These are phyloP conservation scores for Cyclina sinensis DNA, from an alignment of 1,140 invertebrate genomes.

Conservation along the genomic window DNA sequence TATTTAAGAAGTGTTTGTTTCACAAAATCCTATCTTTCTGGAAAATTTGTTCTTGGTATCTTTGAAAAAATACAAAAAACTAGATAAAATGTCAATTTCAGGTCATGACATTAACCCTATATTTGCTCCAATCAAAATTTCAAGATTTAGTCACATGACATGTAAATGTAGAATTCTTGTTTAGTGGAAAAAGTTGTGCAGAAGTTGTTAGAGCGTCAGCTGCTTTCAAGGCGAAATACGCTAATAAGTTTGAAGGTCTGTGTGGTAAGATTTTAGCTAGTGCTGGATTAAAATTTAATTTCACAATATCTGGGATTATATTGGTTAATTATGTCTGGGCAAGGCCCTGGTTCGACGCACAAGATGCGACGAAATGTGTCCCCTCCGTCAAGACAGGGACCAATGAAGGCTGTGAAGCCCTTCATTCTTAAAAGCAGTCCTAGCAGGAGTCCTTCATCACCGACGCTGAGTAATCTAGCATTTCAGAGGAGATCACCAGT, in stretches of 20 bases:
- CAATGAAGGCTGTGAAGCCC: slow-evolving; percentile 65
- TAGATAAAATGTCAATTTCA: slow-evolving; percentile 54
- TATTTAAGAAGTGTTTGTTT: not conserved
- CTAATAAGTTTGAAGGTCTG: not conserved
- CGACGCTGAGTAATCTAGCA: not conserved
- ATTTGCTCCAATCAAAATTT: slow-evolving; percentile 53
- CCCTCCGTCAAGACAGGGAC: slow-evolving; percentile 43
- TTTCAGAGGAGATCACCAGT: slow-evolving; percentile 56
- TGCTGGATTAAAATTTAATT: slow-evolving; percentile 55
- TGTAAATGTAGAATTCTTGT: slow-evolving; percentile 57
- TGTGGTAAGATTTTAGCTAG: not conserved
- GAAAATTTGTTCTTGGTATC: not conserved
- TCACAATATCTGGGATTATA: slow-evolving; percentile 4
- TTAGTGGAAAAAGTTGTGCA: slow-evolving; percentile 47
- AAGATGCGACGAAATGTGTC: slow-evolving; percentile 57
- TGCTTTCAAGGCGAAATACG: not conserved
- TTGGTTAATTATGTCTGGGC: slow-evolving; percentile 54
- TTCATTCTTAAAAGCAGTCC: slow-evolving; percentile 60
- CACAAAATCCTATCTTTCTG: not conserved
- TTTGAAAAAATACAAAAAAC: slow-evolving; percentile 5
- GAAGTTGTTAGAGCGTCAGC: slow-evolving; percentile 47
- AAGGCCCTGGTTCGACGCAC: slow-evolving; percentile 49
- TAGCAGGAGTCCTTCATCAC: slow-evolving; percentile 29
- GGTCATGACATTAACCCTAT: slow-evolving; percentile 52
- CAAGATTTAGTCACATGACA: slow-evolving; percentile 57